Evolutionary conservation across 1,140 invertebrate species (phyloP), one percentile per base, ranked within the genome.

Genomic region (Orchestia grillus): DNA sequence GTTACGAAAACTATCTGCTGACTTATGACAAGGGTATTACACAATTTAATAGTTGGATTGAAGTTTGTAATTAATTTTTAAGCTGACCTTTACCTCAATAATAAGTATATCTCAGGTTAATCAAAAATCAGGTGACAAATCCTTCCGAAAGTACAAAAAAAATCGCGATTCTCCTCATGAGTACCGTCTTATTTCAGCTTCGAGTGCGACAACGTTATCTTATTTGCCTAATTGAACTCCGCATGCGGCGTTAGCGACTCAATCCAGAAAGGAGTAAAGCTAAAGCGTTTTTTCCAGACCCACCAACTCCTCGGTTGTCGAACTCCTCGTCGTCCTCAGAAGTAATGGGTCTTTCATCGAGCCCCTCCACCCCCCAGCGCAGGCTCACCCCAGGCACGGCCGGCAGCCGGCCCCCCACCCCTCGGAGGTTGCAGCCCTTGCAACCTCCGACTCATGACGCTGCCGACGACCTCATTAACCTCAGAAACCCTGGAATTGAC

Each of bases 251-350:
- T 8, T 53, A 8, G 47, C 47, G 47, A 8, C 19, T 53, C 47
- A 53, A 53, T 53, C 19, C 19, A 53, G 19, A 53, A 53, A 77
- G 36, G 36, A 77, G 3, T 36, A 53, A 6, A 77, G 62, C 36
- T 77, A 36, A 77, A 77, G 1, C 36, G 11, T 77, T 77, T 3
- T 77, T 94, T 40, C 16, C 92, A 94, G 92, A 44, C 40, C 92
- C 92, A 45, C 92, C 92, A 47, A 94, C 92, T 8, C 92, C 92
- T 94, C 92, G 92, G 40, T n/a, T 45, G 16, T 94, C 44, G 43
- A 94, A 94, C 92, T 94, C 92, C 44, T 94, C 92, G 6, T 94
- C 92, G 11, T 94, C 92, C 0, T 94, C 92, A n/a, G 92, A 94
- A 45, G 40, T 47, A 11, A 42, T 45, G 44, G 44, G 43, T 8